Evolutionary conservation across 2,113 vertebrate genomes (phyloP), one percentile per base, ranked within the genome.

Genomic region (Excalfactoria chinensis): DNA sequence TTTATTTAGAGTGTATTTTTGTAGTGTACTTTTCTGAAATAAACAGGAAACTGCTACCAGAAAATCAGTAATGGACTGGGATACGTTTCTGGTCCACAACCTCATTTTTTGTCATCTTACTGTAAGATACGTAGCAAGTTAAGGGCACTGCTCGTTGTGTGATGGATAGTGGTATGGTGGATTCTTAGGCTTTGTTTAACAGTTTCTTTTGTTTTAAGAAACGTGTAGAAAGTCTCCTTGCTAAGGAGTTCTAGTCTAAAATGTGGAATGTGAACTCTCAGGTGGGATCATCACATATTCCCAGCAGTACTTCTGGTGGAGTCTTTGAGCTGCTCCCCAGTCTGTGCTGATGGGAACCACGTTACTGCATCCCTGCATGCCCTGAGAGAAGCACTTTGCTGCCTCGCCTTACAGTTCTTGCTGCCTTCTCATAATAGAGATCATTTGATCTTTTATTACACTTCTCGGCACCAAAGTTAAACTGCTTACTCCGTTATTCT

Each of bases 341-440:
- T 2, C 62, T 18, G 30, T 22, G 6, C 4, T 41, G 64, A 2
- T 5, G 16, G 41, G 41, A 46, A 7, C 44, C 7, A 48, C 22
- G n/a, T 15, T 18, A 53, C 48, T n/a, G 25, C 59, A 17, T 62
- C 46, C 58, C 44, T 49, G 16, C 6, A 0, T 30, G 11, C 64
- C 70, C 43, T 0, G 5, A 25, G 69, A 82, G 66, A 56, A 2
- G n/a, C 48, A 1, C 43, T 63, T 30, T 18, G 22, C 87, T 68
- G 10, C 17, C 78, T 22, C 2, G 3, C 46, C n/a, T 26, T 13
- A 18, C 73, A 34, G 23, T 37, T 9, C 48, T 15, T 0, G 1
- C 28, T 4, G 35, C 46, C 88, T 48, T 43, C 7, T 2, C 34
- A 17, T 4, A 1, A 0, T 21, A 23, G 81, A 62, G 75, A 22